Percentiles rank a stretch among this genome's conserved stretches.
Conservation (phyloP, 92 coral and sea anemone genomes). For the Parazoanthus atlanticus region DNA sequence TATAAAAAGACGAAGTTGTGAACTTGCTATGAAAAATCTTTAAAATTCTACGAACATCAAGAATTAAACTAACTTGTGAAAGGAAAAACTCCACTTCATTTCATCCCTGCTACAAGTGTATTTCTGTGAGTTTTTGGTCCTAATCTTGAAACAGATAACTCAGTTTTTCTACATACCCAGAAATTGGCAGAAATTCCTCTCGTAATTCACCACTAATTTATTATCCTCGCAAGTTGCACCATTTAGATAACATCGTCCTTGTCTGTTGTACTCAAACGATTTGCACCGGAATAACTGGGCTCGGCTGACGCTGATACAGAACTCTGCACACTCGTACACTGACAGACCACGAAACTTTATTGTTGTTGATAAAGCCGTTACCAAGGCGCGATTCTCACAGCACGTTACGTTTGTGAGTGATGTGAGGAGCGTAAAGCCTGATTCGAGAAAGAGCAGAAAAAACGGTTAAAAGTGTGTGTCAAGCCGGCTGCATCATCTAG, state of each 20-base stretch:
- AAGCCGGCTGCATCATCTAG: not conserved
- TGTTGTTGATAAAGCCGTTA: not conserved
- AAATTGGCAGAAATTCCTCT: not conserved
- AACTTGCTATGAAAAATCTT: too few relatives aligned
- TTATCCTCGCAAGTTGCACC: not conserved
- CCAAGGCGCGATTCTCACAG: not conserved
- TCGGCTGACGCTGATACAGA: not conserved
- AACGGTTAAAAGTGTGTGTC: not conserved
- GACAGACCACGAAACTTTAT: not conserved
- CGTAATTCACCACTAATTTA: not conserved
- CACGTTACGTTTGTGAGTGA: constrained; percentile 1
- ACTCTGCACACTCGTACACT: not conserved
- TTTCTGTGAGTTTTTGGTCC: too few relatives aligned
- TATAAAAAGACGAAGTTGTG: too few relatives aligned
- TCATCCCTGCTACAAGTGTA: too few relatives aligned
- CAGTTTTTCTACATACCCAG: not conserved
- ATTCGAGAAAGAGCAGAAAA: not conserved
- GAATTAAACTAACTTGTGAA: too few relatives aligned
- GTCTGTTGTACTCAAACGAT: not conserved
- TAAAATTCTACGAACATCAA: too few relatives aligned
- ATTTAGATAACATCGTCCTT: not conserved
- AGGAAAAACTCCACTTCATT: too few relatives aligned
- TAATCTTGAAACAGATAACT: not conserved
- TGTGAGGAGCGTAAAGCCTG: not conserved
- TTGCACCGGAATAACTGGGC: not conserved